Percentiles rank a stretch among this genome's conserved stretches.
Evolutionary conservation across 2,113 vertebrate genomes (phyloP).

Genomic region (Saimiri boliviensis): DNA sequence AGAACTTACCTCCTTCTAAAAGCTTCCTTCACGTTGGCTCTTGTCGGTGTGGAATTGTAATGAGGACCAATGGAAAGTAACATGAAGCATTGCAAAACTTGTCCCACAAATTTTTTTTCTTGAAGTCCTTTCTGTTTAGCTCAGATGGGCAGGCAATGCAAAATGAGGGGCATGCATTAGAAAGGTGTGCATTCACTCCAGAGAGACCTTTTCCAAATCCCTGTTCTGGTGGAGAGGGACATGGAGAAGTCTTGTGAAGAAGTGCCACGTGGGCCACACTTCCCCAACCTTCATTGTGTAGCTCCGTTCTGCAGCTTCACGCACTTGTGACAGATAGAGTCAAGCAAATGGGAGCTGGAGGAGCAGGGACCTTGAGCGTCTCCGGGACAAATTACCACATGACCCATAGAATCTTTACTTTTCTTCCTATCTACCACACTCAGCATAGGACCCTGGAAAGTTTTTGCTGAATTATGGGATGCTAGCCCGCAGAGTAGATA

Average conservation of each 20-base stretch:
- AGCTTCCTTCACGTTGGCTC: fast-evolving
- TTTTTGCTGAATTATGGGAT: background rate
- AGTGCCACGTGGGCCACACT: background rate
- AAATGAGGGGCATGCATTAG: background rate
- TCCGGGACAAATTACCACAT: background rate
- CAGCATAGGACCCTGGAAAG: background rate
- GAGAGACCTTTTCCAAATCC: background rate
- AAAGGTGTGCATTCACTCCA: too few species aligned
- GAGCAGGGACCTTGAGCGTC: background rate
- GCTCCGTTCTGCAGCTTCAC: background rate
- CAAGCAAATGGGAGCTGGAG: background rate
- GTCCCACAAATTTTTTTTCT: background rate
- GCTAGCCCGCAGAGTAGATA: background rate
- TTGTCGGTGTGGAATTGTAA: fast-evolving
- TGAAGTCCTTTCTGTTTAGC: background rate
- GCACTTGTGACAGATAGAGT: background rate
- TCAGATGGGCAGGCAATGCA: too few species aligned
- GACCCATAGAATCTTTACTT: background rate
- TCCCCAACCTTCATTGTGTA: too few species aligned
- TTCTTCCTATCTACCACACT: background rate
- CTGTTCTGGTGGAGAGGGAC: background rate
- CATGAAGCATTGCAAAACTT: background rate
- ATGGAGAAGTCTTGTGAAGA: background rate
- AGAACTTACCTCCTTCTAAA: background rate
- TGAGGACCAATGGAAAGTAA: background rate